A percentile compares a stretch with the other conserved stretches of the same genome.
Evolutionary conservation across 2,797 vertebrate genomes (phyloP).

Genomic region (Premnoplex brunnescens): DNA sequence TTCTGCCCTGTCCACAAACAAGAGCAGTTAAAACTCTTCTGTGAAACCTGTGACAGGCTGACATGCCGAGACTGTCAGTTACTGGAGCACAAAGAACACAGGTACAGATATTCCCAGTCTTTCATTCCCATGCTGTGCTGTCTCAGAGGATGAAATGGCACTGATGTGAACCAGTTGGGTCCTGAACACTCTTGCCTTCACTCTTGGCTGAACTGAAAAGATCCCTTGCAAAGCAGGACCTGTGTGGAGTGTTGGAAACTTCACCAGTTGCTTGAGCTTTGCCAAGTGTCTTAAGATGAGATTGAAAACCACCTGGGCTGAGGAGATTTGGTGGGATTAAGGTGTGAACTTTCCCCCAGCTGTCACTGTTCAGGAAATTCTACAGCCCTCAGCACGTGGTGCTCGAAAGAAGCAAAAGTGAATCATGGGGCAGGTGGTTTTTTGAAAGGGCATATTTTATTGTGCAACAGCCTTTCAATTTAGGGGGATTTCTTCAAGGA

Average conservation of each 20-base stretch:
- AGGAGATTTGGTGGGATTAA: neutral
- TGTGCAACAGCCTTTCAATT: neutral
- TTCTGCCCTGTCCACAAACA: slow-evolving; percentile 98
- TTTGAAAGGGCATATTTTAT: neutral
- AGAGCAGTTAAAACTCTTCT: slow-evolving; percentile 97
- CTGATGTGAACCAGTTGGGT: neutral
- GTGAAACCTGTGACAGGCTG: slow-evolving; percentile 97
- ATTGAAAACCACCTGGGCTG: neutral
- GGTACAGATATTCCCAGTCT: slow-evolving; percentile 76
- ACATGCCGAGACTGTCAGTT: slow-evolving; percentile 98
- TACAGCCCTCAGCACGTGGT: neutral
- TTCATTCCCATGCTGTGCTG: neutral
- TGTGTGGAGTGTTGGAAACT: neutral
- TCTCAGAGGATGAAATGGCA: neutral
- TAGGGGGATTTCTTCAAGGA: neutral
- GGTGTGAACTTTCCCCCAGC: neutral
- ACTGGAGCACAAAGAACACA: slow-evolving; percentile 98
- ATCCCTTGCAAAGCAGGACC: neutral
- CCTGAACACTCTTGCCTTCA: neutral
- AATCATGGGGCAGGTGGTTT: neutral
- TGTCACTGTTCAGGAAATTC: neutral
- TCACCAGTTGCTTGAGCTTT: neutral
- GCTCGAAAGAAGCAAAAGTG: neutral
- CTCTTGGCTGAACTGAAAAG: neutral
- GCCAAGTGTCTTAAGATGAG: neutral